Evolutionary conservation across 1,140 invertebrate species (phyloP).

Genomic region (Drosophila ananassae): DNA sequence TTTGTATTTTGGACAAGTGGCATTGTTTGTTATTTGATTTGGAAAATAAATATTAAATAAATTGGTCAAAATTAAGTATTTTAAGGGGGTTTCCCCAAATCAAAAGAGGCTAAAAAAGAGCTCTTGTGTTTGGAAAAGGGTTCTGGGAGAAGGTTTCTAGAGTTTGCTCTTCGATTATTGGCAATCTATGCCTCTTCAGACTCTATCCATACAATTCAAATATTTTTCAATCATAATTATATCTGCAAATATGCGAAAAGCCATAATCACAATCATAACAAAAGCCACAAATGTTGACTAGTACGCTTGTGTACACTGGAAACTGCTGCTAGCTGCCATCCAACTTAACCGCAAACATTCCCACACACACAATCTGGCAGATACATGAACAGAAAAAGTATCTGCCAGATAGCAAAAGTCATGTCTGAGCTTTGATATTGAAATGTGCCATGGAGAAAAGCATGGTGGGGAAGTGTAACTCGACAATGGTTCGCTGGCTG

Average conservation of each 20-base stretch:
- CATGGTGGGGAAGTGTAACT: constrained; percentile 6
- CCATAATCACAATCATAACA: constrained; percentile 17
- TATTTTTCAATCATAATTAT: constrained; percentile 15
- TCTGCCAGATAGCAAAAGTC: constrained; percentile 51
- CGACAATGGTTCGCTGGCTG: constrained; percentile 32
- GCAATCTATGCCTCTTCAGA: not conserved
- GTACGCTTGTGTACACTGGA: constrained; percentile 12
- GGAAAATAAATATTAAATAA: constrained; percentile 26
- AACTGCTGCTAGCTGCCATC: constrained; percentile 19
- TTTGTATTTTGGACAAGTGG: not conserved
- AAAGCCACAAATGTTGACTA: constrained; percentile 29
- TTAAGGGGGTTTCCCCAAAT: too few relatives aligned
- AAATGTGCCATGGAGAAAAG: constrained; percentile 8
- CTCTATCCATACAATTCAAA: not conserved
- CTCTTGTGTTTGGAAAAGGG: constrained; percentile 33
- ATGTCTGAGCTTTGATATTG: constrained; percentile 59
- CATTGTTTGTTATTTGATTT: constrained; percentile 33
- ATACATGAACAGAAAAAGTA: constrained; percentile 31
- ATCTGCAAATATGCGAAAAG: constrained; percentile 12
- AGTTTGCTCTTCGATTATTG: not conserved
- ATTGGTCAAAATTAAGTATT: not conserved
- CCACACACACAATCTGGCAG: constrained; percentile 3
- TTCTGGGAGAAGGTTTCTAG: constrained; percentile 20
- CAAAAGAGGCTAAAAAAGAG: too few relatives aligned
- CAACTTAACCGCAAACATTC: constrained; percentile 53